A percentile compares a stretch with the other conserved stretches of the same genome.
phyloP scores from a whole-genome alignment of 2,888 invertebrate genomes.

The Polietes domitor region DNA sequence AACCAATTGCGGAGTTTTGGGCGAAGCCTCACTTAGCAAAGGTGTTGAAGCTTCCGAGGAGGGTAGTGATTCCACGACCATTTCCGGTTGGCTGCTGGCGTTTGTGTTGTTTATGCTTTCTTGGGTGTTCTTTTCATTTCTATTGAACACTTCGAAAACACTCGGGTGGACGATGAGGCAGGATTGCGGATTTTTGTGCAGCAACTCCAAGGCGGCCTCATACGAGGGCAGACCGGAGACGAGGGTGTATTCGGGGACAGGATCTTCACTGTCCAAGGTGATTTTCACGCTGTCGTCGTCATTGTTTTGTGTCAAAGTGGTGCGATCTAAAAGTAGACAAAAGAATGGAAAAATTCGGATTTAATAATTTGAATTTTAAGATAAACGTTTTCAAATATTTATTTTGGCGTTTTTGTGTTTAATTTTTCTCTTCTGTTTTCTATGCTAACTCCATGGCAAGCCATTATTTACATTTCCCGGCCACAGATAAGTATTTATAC shows the following conservation, averaged over 20 bases:
- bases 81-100: conserved; percentile 53
- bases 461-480: background rate
- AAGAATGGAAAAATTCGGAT: conserved; percentile 7
- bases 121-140: conserved; percentile 72
- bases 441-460: too few relatives aligned
- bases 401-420: background rate
- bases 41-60: conserved; percentile 54
- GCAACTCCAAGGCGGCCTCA: conserved; percentile 84
- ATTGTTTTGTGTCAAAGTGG: conserved; percentile 60
- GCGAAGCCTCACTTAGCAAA: conserved; percentile 49
- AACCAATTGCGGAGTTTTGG: conserved; percentile 55
- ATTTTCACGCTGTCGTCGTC: conserved; percentile 79
- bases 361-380: background rate
- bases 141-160: conserved; percentile 76
- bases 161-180: conserved; percentile 78
- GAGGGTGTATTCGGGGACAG: conserved; percentile 84
- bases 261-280: conserved; percentile 81
- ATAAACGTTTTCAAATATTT: background rate
- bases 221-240: conserved; percentile 85
- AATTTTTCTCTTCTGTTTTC: background rate
- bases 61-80: conserved; percentile 42
- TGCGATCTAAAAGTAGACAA: conserved; percentile 70
- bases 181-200: conserved; percentile 80
- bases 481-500: background rate
- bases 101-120: conserved; percentile 54